These are phyloP conservation scores for Mamestra configurata DNA, from an alignment of 1,140 invertebrate species.

Conservation along the genomic window DNA sequence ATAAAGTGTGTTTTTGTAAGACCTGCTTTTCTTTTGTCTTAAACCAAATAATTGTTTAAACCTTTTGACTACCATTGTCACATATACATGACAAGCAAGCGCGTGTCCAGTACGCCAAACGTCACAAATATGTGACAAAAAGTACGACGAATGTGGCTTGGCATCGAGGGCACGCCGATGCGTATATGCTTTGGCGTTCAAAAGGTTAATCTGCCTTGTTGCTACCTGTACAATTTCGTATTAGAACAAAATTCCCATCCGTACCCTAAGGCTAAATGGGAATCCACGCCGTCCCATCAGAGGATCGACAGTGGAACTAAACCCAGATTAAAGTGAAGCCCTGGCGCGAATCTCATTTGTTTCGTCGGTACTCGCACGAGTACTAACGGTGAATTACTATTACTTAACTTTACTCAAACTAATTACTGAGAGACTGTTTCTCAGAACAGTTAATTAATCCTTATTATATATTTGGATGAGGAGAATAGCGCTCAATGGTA, in stretches of 20 bases:
- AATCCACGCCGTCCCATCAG: background rate
- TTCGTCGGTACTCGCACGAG: background rate
- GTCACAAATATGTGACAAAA: too few species aligned
- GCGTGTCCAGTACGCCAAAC: too few species aligned
- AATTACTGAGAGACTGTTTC: constrained; percentile 28
- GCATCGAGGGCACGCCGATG: too few species aligned
- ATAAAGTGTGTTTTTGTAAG: too few species aligned
- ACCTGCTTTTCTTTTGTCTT: too few species aligned
- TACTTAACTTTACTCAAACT: constrained; percentile 44
- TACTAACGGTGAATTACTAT: constrained; percentile 46
- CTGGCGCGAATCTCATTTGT: constrained; percentile 36
- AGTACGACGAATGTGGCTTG: too few species aligned
- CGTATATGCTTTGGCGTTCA: too few species aligned
- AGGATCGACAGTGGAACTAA: constrained; percentile 22
- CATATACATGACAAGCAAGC: too few species aligned
- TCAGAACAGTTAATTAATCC: constrained; percentile 6
- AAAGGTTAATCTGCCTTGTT: background rate
- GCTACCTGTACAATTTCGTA: background rate
- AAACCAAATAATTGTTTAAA: too few species aligned
- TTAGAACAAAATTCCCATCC: background rate
- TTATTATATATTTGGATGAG: constrained; percentile 30
- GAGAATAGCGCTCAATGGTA: background rate
- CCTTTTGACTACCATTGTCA: too few species aligned
- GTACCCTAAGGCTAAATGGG: constrained; percentile 5
- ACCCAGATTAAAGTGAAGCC: constrained; percentile 25